Conservation (phyloP, 1,140 invertebrate genomes). For the Bombus confusus region DNA sequence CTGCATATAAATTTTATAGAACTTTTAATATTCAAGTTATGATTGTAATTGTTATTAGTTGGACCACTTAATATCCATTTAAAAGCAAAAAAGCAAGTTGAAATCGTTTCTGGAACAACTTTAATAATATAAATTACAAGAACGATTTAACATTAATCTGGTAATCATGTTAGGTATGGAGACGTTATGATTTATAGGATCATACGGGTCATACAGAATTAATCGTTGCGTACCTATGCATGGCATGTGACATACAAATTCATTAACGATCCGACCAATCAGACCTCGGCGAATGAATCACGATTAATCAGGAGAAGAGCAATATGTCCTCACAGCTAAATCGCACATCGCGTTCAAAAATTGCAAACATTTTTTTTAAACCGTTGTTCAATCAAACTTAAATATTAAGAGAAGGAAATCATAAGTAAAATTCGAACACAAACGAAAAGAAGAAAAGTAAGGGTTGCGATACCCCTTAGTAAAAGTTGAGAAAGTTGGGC, state of each 20-base stretch:
- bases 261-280: background rate
- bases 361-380: background rate
- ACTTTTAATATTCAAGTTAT: background rate
- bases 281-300: background rate
- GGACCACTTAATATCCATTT: background rate
- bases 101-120: background rate
- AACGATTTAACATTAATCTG: background rate
- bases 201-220: background rate
- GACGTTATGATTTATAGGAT: background rate
- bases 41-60: background rate
- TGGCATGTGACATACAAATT: conserved; percentile 4
- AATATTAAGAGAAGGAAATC: background rate
- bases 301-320: background rate
- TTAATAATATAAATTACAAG: background rate
- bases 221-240: background rate
- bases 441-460: conserved; percentile 1
- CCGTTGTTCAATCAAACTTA: background rate
- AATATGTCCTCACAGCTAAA: background rate
- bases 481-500: conserved; percentile 29
- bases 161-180: background rate
- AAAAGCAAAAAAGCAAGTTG: background rate
- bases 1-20: background rate
- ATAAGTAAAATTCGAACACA: background rate
- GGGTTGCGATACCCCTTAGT: background rate
- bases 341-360: background rate